phyloP scores from a whole-genome alignment of 2,113 vertebrate species.

The Lates calcarifer region DNA sequence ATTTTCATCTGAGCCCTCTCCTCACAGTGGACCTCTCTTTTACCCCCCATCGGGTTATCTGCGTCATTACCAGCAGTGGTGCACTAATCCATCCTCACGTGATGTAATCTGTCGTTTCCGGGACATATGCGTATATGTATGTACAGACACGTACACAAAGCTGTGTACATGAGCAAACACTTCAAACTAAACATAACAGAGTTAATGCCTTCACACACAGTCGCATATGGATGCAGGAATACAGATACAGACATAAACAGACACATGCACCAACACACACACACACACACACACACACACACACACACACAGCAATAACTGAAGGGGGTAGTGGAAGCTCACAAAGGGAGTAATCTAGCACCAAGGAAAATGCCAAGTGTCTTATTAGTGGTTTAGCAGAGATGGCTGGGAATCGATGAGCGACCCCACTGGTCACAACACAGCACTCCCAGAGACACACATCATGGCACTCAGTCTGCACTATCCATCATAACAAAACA shows the following conservation, averaged over 20 bases:
- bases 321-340: slow-evolving; percentile 54
- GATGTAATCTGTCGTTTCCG: slow-evolving; percentile 44
- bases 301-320: slow-evolving; percentile 53
- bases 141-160: slow-evolving; percentile 42
- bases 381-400: slow-evolving; percentile 83
- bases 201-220: slow-evolving; percentile 47
- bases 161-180: slow-evolving; percentile 23
- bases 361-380: slow-evolving; percentile 83
- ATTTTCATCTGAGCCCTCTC: slow-evolving; percentile 45
- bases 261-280: slow-evolving; percentile 17
- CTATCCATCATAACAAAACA: slow-evolving; percentile 77
- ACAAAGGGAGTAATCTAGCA: slow-evolving; percentile 69
- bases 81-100: slow-evolving; percentile 24
- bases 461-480: slow-evolving; percentile 65
- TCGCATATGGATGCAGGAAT: background rate
- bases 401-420: slow-evolving; percentile 78
- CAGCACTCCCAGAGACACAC: slow-evolving; percentile 73
- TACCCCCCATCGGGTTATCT: slow-evolving; percentile 1
- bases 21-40: slow-evolving; percentile 6
- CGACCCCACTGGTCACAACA: slow-evolving; percentile 77
- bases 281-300: slow-evolving; percentile 24
- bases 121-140: slow-evolving; percentile 42
- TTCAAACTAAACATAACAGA: slow-evolving; percentile 16
- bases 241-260: slow-evolving; percentile 21
- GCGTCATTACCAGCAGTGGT: slow-evolving; percentile 5